phyloP scores from a whole-genome alignment of 1,140 invertebrate genomes.

The Penaeus japonicus region DNA sequence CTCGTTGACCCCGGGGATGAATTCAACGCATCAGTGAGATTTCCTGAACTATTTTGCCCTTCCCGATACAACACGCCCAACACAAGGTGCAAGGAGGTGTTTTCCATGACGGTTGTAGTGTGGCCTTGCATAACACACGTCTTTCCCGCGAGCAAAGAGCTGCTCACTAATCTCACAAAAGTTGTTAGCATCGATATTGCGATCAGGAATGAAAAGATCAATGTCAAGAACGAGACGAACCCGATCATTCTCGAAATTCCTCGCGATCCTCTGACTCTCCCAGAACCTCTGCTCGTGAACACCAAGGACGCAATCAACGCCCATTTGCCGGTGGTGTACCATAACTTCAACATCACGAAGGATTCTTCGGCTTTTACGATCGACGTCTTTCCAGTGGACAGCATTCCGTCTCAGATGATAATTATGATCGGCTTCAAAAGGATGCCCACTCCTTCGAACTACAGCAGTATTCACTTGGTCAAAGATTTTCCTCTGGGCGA shows the following conservation, averaged over 20 bases:
- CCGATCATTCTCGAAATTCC: conserved; percentile 19
- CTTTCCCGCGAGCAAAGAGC: neutral
- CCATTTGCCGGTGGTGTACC: conserved; percentile 22
- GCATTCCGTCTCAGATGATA: neutral
- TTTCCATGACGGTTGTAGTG: neutral
- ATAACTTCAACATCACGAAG: conserved; percentile 7
- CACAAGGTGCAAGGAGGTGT: neutral
- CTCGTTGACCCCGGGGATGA: neutral
- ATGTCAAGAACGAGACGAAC: neutral
- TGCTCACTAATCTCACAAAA: neutral
- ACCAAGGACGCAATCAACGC: neutral
- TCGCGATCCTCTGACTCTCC: neutral
- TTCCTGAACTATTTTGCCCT: neutral
- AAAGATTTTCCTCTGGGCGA: neutral
- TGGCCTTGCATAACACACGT: conserved; percentile 24
- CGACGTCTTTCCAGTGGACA: neutral
- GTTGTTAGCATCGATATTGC: neutral
- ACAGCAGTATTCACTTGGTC: neutral
- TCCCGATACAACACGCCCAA: neutral
- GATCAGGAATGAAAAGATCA: neutral
- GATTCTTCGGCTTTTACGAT: conserved; percentile 11
- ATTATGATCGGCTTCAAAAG: conserved; percentile 18
- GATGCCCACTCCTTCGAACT: conserved; percentile 28
- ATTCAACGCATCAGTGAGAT: neutral
- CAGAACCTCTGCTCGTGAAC: neutral